Percentiles rank a stretch among this genome's conserved stretches.
Conservation (phyloP, 1,140 invertebrate species). For the Ooceraea biroi region DNA sequence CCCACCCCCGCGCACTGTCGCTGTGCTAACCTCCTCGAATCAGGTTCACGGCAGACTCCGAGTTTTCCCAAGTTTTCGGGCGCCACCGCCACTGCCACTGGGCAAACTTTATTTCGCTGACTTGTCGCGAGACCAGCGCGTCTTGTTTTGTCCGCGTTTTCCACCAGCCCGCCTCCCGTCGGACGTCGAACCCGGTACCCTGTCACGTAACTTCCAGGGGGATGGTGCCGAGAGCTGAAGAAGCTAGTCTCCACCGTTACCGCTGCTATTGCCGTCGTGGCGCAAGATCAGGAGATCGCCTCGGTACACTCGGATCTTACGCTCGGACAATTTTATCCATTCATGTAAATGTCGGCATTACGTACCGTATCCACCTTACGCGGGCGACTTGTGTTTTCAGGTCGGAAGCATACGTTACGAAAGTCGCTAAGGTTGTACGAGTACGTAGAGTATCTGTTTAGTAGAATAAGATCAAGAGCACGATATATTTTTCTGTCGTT, state of each 20-base stretch:
- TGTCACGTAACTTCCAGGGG: conserved; percentile 70
- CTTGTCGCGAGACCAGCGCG: conserved; percentile 75
- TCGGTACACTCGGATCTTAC: conserved; percentile 47
- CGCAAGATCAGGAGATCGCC: conserved; percentile 23
- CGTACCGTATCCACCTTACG: conserved; percentile 17
- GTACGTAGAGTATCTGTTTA: conserved; percentile 34
- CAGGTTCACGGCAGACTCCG: conserved; percentile 68
- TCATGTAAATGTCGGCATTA: conserved; percentile 67
- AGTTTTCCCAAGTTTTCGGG: conserved; percentile 81
- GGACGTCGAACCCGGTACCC: conserved; percentile 69
- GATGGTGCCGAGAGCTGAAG: conserved; percentile 40
- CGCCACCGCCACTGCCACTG: conserved; percentile 64
- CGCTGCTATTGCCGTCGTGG: conserved; percentile 21
- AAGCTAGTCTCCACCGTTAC: conserved; percentile 39
- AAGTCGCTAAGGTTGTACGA: conserved; percentile 8
- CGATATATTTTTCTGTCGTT: neutral
- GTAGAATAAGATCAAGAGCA: conserved; percentile 10
- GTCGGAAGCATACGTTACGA: conserved; percentile 44
- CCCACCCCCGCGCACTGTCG: conserved; percentile 44
- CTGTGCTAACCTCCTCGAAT: conserved; percentile 46
- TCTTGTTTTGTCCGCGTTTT: conserved; percentile 81
- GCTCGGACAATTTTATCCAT: conserved; percentile 62
- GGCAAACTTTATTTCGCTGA: conserved; percentile 83
- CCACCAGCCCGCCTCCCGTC: conserved; percentile 16
- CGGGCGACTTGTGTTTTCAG: conserved; percentile 5